Conservation (phyloP, 2,113 vertebrate genomes). For the Corythoichthys haematopterus region DNA sequence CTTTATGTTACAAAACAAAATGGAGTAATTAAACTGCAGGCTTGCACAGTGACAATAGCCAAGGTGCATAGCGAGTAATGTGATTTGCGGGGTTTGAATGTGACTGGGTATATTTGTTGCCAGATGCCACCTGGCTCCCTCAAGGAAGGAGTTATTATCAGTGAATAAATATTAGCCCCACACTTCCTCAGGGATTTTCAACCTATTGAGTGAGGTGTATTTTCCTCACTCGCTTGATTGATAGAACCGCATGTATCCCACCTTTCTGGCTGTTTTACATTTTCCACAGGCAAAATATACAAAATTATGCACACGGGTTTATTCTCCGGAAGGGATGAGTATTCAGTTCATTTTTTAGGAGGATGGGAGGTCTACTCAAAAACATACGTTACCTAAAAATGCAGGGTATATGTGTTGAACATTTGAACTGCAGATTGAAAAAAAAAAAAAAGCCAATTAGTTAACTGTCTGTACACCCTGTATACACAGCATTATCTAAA, state of each 20-base stretch:
- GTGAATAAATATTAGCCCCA: slow-evolving; percentile 30
- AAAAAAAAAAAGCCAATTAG: background rate
- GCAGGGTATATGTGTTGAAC: background rate
- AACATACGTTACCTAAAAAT: background rate
- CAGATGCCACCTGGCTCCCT: slow-evolving; percentile 16
- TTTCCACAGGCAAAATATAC: slow-evolving; percentile 38
- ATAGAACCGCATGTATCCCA: slow-evolving; percentile 23
- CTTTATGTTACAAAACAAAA: slow-evolving; percentile 7
- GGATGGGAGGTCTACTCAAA: background rate
- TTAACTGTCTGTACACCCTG: background rate
- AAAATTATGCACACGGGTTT: slow-evolving; percentile 32
- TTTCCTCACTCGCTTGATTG: slow-evolving; percentile 25
- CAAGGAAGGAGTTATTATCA: slow-evolving; percentile 31
- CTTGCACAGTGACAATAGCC: background rate
- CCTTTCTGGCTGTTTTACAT: slow-evolving; percentile 37
- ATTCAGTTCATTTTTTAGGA: background rate
- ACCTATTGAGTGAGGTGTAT: slow-evolving; percentile 39
- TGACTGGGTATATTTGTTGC: slow-evolving; percentile 7
- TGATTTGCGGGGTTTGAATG: slow-evolving; percentile 18
- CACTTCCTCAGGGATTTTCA: slow-evolving; percentile 29
- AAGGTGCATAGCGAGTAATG: slow-evolving; percentile 5
- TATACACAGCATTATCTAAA: no score
- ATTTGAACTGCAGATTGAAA: background rate
- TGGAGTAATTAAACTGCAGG: slow-evolving; percentile 3
- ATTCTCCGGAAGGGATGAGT: slow-evolving; percentile 4